Percentiles rank a stretch among this genome's conserved stretches.
phyloP scores from a whole-genome alignment of 1,140 invertebrate species.

The Lordiphosa clarofinis region DNA sequence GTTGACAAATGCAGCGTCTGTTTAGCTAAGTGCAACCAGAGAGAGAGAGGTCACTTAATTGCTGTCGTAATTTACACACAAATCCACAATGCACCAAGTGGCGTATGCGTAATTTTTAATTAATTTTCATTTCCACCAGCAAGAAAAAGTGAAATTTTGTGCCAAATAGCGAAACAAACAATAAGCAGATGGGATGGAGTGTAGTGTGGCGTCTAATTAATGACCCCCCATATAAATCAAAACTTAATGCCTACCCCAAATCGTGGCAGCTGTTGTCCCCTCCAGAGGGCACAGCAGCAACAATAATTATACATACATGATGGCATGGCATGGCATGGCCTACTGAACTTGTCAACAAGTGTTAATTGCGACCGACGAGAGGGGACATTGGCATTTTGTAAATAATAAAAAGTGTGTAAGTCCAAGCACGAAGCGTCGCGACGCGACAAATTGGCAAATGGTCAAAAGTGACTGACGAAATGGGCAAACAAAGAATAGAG shows the following conservation, averaged over 20 bases:
- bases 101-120: slow-evolving; percentile 8
- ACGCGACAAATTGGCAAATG: slow-evolving; percentile 4
- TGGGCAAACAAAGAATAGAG: not conserved
- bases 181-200: not conserved
- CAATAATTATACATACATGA: slow-evolving; percentile 14
- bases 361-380: slow-evolving; percentile 10
- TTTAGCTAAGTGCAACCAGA: not conserved
- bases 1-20: slow-evolving; percentile 2
- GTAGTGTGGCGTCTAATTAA: slow-evolving; percentile 7
- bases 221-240: slow-evolving; percentile 7
- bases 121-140: not conserved
- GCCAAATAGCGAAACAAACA: not conserved
- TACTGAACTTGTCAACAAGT: slow-evolving; percentile 22
- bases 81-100: not conserved
- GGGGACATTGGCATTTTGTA: not conserved
- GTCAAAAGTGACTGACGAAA: not conserved
- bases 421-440: slow-evolving; percentile 9
- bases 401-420: slow-evolving; percentile 4
- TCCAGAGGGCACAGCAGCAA: not conserved
- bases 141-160: not conserved
- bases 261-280: slow-evolving; percentile 1
- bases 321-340: slow-evolving; percentile 7
- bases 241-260: slow-evolving; percentile 17
- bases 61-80: not conserved
- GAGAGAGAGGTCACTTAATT: slow-evolving; percentile 11